A percentile compares a stretch with the other conserved stretches of the same genome.
Evolutionary conservation across 1,140 invertebrate species (phyloP).

Genomic region (Plutomurus gul): DNA sequence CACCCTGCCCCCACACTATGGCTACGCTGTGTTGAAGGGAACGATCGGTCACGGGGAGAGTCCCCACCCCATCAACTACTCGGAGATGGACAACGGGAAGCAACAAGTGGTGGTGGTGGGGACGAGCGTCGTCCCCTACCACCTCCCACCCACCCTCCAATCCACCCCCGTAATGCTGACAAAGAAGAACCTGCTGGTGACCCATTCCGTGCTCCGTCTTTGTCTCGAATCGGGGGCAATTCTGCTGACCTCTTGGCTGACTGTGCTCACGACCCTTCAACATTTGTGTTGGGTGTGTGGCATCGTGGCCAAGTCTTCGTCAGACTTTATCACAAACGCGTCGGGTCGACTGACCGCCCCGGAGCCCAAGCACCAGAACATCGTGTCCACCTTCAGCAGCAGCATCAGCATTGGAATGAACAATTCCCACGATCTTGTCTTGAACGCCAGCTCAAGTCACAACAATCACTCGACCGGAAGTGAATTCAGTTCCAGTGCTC

Average conservation of each 20-base stretch:
- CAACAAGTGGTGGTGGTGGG: slow-evolving; percentile 94
- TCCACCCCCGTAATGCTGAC: slow-evolving; percentile 98
- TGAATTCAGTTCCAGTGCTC: slow-evolving; percentile 14
- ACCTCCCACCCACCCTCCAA: slow-evolving; percentile 73
- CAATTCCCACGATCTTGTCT: background rate
- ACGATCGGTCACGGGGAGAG: slow-evolving; percentile 53
- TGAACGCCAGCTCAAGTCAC: background rate
- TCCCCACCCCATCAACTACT: slow-evolving; percentile 51
- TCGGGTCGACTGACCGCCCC: slow-evolving; percentile 12
- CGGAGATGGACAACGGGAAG: slow-evolving; percentile 51
- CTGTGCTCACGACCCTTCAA: slow-evolving; percentile 89
- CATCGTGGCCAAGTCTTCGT: slow-evolving; percentile 49
- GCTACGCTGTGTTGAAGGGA: slow-evolving; percentile 78
- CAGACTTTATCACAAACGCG: slow-evolving; percentile 49
- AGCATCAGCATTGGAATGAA: slow-evolving; percentile 22
- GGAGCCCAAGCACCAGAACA: background rate
- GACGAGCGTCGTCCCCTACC: slow-evolving; percentile 71
- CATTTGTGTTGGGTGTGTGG: slow-evolving; percentile 55
- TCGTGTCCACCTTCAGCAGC: background rate
- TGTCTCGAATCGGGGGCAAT: slow-evolving; percentile 92
- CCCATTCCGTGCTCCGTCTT: slow-evolving; percentile 84
- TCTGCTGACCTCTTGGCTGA: slow-evolving; percentile 90
- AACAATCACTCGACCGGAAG: background rate
- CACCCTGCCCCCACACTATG: slow-evolving; percentile 93
- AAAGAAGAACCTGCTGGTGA: slow-evolving; percentile 95